These are phyloP conservation scores for Pyrgus malvae DNA, from an alignment of 2,888 invertebrate species.

Conservation along the genomic window DNA sequence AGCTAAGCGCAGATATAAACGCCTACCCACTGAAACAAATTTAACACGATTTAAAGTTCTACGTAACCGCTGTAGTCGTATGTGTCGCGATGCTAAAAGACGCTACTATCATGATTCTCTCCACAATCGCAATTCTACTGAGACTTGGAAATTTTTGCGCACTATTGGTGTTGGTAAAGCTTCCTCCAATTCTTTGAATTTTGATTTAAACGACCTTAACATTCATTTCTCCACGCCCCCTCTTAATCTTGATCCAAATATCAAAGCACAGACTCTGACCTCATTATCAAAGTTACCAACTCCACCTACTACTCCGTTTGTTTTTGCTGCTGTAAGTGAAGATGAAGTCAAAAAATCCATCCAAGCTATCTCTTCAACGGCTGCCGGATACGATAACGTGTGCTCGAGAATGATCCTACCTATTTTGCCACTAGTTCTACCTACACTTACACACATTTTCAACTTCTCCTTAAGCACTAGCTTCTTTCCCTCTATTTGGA, in stretches of 20 bases:
- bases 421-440: constrained; percentile 2
- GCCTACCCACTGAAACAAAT: neutral
- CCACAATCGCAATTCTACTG: constrained; percentile 4
- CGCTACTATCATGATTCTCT: neutral
- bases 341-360: neutral
- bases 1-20: neutral
- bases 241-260: neutral
- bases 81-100: constrained; percentile 5
- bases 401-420: constrained; percentile 16
- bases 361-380: neutral
- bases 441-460: constrained; percentile 13
- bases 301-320: neutral
- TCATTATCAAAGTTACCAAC: neutral
- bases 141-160: neutral
- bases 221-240: neutral
- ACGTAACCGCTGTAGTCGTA: constrained; percentile 4
- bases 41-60: neutral
- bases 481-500: neutral
- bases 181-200: neutral
- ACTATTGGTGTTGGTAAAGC: neutral
- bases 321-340: neutral
- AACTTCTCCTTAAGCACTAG: neutral
- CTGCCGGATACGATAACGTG: neutral
- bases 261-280: neutral
- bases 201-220: neutral